These are phyloP conservation scores for Oncopodura yosiiana DNA, from an alignment of 1,140 invertebrate species.

Conservation along the genomic window DNA sequence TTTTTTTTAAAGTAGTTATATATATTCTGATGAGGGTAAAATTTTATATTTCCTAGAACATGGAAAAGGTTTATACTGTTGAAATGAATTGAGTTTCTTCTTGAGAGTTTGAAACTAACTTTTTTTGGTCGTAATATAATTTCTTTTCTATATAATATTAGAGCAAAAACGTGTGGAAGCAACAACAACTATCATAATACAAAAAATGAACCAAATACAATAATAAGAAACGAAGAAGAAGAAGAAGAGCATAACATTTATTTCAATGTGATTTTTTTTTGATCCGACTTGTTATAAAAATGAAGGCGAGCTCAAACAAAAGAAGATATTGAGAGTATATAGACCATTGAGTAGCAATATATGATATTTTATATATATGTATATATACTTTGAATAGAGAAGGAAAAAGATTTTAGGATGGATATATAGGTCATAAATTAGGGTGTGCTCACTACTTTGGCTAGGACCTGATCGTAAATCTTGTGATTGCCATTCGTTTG, in stretches of 20 bases:
- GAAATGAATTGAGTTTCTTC: neutral
- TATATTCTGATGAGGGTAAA: too few species aligned
- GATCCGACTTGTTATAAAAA: slow-evolving; percentile 27
- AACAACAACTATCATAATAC: too few species aligned
- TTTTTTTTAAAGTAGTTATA: too few species aligned
- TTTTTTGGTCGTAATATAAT: neutral
- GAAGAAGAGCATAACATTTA: slow-evolving; percentile 26
- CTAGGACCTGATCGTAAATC: slow-evolving; percentile 25
- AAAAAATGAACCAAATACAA: too few species aligned
- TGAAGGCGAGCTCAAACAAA: neutral
- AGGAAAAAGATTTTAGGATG: slow-evolving; percentile 3
- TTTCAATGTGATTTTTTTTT: slow-evolving; percentile 32
- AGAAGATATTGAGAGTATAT: neutral
- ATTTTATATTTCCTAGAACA: slow-evolving; percentile 30
- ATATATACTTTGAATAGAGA: neutral
- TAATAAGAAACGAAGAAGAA: slow-evolving; percentile 22
- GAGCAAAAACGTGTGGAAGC: too few species aligned
- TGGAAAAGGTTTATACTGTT: slow-evolving; percentile 18
- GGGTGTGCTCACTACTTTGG: slow-evolving; percentile 22
- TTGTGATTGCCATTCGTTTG: slow-evolving; percentile 25
- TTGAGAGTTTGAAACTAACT: neutral
- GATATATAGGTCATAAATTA: slow-evolving; percentile 34
- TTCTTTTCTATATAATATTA: too few species aligned
- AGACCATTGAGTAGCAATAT: neutral
- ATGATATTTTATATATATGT: too few species aligned